These are phyloP conservation scores for Oxystoma pomonae DNA, from an alignment of 2,888 invertebrate genomes.

Conservation along the genomic window DNA sequence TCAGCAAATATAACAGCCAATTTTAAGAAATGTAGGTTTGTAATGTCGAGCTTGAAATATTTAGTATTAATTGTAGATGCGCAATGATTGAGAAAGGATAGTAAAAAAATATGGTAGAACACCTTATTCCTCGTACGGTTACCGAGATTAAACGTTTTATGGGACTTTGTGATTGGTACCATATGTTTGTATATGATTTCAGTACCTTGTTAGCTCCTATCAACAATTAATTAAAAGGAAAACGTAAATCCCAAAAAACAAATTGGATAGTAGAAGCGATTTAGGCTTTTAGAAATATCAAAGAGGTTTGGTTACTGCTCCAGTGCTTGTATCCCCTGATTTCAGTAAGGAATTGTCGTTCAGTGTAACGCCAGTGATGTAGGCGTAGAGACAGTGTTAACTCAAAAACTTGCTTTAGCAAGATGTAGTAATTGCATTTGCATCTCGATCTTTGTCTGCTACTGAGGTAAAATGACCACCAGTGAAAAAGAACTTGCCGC, in stretches of 20 bases:
- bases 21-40: not conserved
- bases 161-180: constrained; percentile 17
- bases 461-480: constrained; percentile 16
- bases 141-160: constrained; percentile 4
- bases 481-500: constrained; percentile 25
- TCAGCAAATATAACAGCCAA: not conserved
- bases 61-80: constrained; percentile 10
- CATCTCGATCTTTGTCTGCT: constrained; percentile 24
- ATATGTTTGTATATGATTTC: constrained; percentile 13
- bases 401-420: no score
- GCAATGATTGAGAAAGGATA: constrained; percentile 5
- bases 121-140: constrained; percentile 8
- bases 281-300: constrained; percentile 11
- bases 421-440: constrained; percentile 27
- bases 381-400: not conserved
- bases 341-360: constrained; percentile 14
- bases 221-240: constrained; percentile 5
- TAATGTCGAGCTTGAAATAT: not conserved
- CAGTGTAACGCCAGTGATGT: constrained; percentile 4
- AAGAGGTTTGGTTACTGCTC: constrained; percentile 12
- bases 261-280: constrained; percentile 8
- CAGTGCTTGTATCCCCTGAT: constrained; percentile 24
- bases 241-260: not conserved
- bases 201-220: constrained; percentile 4
- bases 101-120: constrained; percentile 10